Percentiles rank a stretch among this genome's conserved stretches.
phyloP scores from a whole-genome alignment of 1,140 invertebrate species.

The Meloidogyne floridensis region DNA sequence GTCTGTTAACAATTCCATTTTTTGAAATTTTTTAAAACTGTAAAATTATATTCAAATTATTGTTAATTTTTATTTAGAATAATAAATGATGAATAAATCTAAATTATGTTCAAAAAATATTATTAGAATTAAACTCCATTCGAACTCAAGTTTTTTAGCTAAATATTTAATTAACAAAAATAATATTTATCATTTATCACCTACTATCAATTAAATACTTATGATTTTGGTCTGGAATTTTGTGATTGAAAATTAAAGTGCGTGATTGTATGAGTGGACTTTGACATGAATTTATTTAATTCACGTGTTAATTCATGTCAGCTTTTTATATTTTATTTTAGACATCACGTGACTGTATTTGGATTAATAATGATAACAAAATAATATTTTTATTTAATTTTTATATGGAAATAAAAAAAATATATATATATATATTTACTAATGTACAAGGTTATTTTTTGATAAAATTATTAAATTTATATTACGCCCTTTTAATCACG shows the following conservation, averaged over 20 bases:
- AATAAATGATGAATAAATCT: too few relatives aligned
- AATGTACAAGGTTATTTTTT: not conserved
- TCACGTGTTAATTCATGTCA: not conserved
- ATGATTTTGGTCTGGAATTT: not conserved
- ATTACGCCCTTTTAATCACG: slow-evolving; percentile 5
- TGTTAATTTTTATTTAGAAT: too few relatives aligned
- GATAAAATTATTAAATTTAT: not conserved
- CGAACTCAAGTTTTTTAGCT: too few relatives aligned
- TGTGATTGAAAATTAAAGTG: not conserved
- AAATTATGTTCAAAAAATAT: too few relatives aligned
- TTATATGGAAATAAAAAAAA: not conserved
- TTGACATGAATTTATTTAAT: not conserved
- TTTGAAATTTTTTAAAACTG: not conserved
- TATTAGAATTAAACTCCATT: too few relatives aligned
- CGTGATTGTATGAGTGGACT: not conserved
- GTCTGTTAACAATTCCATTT: not conserved
- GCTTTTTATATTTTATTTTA: not conserved
- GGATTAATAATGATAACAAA: not conserved
- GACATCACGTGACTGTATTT: slow-evolving; percentile 1
- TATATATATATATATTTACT: too few relatives aligned
- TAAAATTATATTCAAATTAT: too few relatives aligned
- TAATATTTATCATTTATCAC: too few relatives aligned
- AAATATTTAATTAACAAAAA: too few relatives aligned
- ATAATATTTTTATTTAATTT: not conserved
- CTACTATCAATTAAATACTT: too few relatives aligned